Evolutionary conservation across 2,797 vertebrate species (phyloP).

Genomic region (Linurgus olivaceus): DNA sequence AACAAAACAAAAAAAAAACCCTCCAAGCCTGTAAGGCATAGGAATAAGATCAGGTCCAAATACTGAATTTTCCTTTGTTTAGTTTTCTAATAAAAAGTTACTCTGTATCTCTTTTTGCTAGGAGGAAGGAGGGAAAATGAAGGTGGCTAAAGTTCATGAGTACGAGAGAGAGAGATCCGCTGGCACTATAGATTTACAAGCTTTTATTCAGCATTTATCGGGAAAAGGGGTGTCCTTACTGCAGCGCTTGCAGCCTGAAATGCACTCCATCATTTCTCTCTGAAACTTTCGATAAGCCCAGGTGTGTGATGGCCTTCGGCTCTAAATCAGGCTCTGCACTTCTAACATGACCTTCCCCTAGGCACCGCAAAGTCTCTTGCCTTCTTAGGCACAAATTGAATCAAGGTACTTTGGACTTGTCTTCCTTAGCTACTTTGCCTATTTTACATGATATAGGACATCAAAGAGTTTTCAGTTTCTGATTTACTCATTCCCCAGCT

Average conservation of each 20-base stretch:
- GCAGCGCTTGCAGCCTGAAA: conserved; percentile 65
- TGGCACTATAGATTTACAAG: neutral
- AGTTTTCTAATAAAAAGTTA: neutral
- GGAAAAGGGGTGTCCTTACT: conserved; percentile 61
- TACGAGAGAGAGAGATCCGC: neutral
- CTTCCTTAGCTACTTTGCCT: neutral
- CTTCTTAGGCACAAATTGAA: neutral
- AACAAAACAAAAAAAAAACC: neutral
- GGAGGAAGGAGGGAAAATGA: neutral
- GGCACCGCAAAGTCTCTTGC: neutral
- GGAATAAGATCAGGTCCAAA: neutral
- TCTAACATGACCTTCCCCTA: conserved; percentile 75
- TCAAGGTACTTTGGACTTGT: neutral
- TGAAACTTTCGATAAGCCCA: conserved; percentile 61
- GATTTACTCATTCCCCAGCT: neutral
- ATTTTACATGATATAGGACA: neutral
- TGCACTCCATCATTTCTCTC: conserved; percentile 59
- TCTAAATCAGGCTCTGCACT: conserved; percentile 69
- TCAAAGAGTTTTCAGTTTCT: neutral
- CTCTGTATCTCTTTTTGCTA: neutral
- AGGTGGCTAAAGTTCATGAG: neutral
- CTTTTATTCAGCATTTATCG: conserved; percentile 9
- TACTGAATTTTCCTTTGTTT: neutral
- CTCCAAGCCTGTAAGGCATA: too few species aligned
- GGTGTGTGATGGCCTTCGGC: conserved; percentile 74